Conservation (phyloP, 2,888 invertebrate genomes). For the Dugesia japonica region DNA sequence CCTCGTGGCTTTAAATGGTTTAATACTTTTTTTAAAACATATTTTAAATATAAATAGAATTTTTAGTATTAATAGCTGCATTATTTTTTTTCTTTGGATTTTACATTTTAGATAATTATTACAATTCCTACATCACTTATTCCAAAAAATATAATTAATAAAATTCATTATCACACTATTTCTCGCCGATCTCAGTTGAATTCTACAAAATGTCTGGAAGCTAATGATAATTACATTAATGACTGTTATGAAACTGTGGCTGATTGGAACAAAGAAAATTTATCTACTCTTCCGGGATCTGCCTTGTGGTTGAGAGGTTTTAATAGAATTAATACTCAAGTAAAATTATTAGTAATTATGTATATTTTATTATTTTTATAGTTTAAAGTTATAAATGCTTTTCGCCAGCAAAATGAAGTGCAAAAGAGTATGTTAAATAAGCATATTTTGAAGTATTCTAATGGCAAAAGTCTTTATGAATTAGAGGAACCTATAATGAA, state of each 20-base stretch:
- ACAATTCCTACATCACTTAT: neutral
- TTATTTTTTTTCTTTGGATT: no score
- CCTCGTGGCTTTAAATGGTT: no score
- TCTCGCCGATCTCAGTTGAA: neutral
- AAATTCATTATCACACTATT: neutral
- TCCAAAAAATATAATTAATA: neutral
- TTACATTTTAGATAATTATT: neutral
- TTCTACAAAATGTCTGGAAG: neutral
- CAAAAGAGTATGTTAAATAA: neutral
- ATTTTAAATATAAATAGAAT: neutral
- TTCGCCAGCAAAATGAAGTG: neutral
- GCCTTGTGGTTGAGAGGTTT: neutral
- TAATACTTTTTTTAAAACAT: neutral
- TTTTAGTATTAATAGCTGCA: no score
- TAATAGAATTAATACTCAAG: conserved; percentile 20
- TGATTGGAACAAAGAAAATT: neutral
- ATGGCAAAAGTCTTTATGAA: neutral
- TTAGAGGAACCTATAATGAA: neutral
- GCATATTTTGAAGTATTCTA: neutral
- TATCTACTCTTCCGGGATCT: neutral
- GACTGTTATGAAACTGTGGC: neutral
- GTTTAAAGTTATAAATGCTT: conserved; percentile 7
- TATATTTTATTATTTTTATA: neutral
- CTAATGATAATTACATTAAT: neutral
- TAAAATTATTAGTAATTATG: neutral